These are phyloP conservation scores for Hipposideros armiger DNA, from an alignment of 2,113 vertebrate species.

Conservation along the genomic window DNA sequence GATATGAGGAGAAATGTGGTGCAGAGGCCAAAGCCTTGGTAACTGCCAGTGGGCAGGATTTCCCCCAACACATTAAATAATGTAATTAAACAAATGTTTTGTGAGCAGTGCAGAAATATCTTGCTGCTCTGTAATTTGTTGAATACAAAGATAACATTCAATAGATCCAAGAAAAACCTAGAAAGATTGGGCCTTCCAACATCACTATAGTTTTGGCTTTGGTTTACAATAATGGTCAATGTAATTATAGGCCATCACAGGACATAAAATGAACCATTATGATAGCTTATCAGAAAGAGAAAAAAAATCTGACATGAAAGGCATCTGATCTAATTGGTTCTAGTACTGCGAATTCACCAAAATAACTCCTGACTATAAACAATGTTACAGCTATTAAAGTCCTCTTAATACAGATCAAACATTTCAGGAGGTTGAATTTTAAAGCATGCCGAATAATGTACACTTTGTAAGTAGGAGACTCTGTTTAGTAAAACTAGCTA, in stretches of 20 bases:
- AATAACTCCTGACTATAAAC: slow-evolving; percentile 61
- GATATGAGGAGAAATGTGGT: neutral
- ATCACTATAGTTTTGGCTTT: slow-evolving; percentile 65
- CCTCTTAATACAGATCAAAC: slow-evolving; percentile 60
- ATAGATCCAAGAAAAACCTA: slow-evolving; percentile 58
- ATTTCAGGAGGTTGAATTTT: slow-evolving; percentile 66
- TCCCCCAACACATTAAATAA: slow-evolving; percentile 22
- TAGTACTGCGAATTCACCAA: slow-evolving; percentile 15
- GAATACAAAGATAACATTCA: slow-evolving; percentile 64
- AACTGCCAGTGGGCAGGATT: neutral
- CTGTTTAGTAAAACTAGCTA: slow-evolving; percentile 72
- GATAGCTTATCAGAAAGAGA: neutral
- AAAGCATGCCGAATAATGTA: slow-evolving; percentile 36
- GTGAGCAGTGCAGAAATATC: slow-evolving; percentile 28
- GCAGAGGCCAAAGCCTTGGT: neutral
- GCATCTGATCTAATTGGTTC: slow-evolving; percentile 53
- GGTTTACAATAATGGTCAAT: slow-evolving; percentile 55
- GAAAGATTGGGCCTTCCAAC: slow-evolving; percentile 47
- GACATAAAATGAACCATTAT: slow-evolving; percentile 62
- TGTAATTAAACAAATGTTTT: slow-evolving; percentile 70
- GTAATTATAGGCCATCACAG: slow-evolving; percentile 57
- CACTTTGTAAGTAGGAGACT: slow-evolving; percentile 44
- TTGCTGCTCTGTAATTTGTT: slow-evolving; percentile 66
- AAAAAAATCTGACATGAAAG: neutral
- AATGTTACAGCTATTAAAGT: slow-evolving; percentile 73